phyloP scores from a whole-genome alignment of 2,888 invertebrate species.

The Gortyna flavago region DNA sequence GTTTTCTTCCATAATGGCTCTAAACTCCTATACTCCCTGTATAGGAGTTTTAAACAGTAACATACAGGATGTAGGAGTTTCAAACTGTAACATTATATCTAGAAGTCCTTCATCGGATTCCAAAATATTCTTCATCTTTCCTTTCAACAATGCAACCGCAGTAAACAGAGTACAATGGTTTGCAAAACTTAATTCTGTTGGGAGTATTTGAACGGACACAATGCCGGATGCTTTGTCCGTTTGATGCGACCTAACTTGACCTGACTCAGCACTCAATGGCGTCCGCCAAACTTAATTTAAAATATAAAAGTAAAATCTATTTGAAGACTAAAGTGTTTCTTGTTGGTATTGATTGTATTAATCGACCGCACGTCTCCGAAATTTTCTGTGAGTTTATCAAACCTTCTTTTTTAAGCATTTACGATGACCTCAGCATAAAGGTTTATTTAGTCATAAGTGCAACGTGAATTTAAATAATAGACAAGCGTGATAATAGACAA shows the following conservation, averaged over 20 bases:
- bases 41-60: background rate
- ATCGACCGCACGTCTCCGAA: background rate
- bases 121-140: constrained; percentile 15
- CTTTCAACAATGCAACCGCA: constrained; percentile 36
- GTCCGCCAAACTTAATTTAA: background rate
- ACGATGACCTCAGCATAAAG: background rate
- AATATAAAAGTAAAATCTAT: constrained; percentile 11
- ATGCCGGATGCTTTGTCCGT: constrained; percentile 40
- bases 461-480: background rate
- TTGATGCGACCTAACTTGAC: constrained; percentile 33
- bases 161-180: constrained; percentile 32
- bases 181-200: constrained; percentile 40
- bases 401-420: constrained; percentile 3
- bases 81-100: background rate
- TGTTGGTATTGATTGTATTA: background rate
- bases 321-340: background rate
- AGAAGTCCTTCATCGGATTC: background rate
- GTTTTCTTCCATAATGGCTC: background rate
- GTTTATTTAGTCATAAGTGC: background rate
- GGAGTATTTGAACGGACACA: constrained; percentile 43
- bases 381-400: background rate
- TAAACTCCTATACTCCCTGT: no score
- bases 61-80: background rate
- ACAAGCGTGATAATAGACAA: no score
- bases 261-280: constrained; percentile 13